Percentiles rank a stretch among this genome's conserved stretches.
phyloP scores from a whole-genome alignment of 2,888 invertebrate species.

The Coelinius sp. region DNA sequence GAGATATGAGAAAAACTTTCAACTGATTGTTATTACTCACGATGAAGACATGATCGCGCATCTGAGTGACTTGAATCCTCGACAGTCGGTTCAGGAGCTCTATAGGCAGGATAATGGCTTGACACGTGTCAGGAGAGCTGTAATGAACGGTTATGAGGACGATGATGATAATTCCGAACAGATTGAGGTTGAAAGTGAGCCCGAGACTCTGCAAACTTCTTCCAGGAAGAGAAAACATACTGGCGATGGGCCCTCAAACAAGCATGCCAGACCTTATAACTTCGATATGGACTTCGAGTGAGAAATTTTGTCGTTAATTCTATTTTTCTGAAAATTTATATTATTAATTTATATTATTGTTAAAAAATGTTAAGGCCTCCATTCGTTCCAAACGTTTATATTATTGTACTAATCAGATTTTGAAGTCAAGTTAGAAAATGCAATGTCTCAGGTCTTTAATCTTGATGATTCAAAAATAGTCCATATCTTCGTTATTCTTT shows the following conservation, averaged over 20 bases:
- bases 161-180: background rate
- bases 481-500: background rate
- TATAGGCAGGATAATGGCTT: constrained; percentile 74
- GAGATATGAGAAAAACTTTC: constrained; percentile 82
- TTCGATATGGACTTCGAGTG: too few relatives aligned
- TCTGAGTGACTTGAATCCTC: constrained; percentile 81
- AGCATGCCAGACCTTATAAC: background rate
- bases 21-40: constrained; percentile 96
- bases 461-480: too few relatives aligned
- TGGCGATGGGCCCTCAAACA: background rate
- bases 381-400: background rate
- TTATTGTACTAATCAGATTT: too few relatives aligned
- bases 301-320: too few relatives aligned
- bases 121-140: constrained; percentile 9
- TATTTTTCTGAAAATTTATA: background rate
- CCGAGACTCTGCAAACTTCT: background rate
- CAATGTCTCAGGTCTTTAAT: too few relatives aligned
- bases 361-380: too few relatives aligned
- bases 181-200: background rate
- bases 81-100: constrained; percentile 80
- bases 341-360: background rate
- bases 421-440: too few relatives aligned
- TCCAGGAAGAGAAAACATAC: background rate
- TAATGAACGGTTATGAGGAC: background rate
- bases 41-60: constrained; percentile 92